These are phyloP conservation scores for Mormoops blainvillei DNA, from an alignment of 2,113 vertebrate species.

Conservation along the genomic window DNA sequence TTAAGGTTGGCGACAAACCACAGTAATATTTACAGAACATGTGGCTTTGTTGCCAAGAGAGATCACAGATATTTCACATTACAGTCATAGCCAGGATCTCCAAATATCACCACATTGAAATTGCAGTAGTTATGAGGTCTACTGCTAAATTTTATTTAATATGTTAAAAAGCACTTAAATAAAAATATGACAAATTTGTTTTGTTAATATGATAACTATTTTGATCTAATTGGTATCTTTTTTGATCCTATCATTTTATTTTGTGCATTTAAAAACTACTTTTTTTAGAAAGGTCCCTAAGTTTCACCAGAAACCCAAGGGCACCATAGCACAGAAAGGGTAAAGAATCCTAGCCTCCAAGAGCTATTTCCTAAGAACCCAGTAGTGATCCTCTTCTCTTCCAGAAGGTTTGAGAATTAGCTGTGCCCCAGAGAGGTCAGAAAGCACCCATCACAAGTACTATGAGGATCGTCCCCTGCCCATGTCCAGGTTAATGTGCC, in stretches of 20 bases:
- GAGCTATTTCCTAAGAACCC: neutral
- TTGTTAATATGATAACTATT: constrained; percentile 16
- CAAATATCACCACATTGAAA: constrained; percentile 46
- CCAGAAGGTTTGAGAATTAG: neutral
- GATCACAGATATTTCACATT: constrained; percentile 17
- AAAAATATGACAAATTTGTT: neutral
- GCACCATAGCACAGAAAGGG: neutral
- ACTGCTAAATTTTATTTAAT: neutral
- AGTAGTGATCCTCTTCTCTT: neutral
- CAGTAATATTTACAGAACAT: constrained; percentile 51
- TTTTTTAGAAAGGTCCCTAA: neutral
- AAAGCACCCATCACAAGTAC: neutral
- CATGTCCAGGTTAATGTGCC: neutral
- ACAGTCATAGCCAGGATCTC: constrained; percentile 6
- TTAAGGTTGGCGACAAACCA: neutral
- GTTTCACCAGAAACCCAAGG: neutral
- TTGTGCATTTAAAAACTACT: neutral
- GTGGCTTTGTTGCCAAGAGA: constrained; percentile 32
- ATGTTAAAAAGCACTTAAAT: neutral
- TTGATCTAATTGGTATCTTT: neutral
- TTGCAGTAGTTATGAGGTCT: constrained; percentile 8
- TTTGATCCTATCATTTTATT: neutral
- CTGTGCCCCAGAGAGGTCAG: neutral
- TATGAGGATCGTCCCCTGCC: neutral
- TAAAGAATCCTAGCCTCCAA: neutral